Percentiles rank a stretch among this genome's conserved stretches.
phyloP scores from a whole-genome alignment of 2,888 invertebrate species.

The Chalcis sispes region DNA sequence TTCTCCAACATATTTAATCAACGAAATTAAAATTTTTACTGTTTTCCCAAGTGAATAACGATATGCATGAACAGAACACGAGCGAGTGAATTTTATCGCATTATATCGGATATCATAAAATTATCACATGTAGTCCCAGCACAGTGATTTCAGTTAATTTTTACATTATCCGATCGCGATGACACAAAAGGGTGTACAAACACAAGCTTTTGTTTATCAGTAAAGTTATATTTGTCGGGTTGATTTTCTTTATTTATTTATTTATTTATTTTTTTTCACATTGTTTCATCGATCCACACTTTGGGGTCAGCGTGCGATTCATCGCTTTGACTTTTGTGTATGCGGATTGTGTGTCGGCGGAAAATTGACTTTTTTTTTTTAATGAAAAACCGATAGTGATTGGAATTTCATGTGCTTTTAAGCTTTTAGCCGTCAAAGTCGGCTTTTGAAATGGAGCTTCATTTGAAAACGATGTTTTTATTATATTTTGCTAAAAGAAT shows the following conservation, averaged over 20 bases:
- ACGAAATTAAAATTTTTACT: too few relatives aligned
- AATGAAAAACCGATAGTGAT: constrained; percentile 39
- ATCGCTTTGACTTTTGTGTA: constrained; percentile 24
- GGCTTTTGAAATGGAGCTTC: constrained; percentile 21
- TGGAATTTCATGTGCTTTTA: constrained; percentile 42
- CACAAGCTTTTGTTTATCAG: not conserved
- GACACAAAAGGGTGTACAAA: not conserved
- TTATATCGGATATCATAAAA: too few relatives aligned
- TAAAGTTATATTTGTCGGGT: constrained; percentile 18
- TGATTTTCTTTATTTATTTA: too few relatives aligned
- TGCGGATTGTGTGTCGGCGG: constrained; percentile 10
- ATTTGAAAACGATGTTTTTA: constrained; percentile 25
- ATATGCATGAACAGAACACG: too few relatives aligned
- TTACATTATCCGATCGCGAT: constrained; percentile 7
- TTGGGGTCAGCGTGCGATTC: not conserved
- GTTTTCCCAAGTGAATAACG: too few relatives aligned
- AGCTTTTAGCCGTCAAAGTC: constrained; percentile 26
- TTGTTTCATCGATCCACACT: not conserved
- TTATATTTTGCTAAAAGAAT: not conserved
- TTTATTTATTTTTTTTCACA: too few relatives aligned
- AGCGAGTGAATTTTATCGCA: too few relatives aligned
- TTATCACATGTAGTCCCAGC: too few relatives aligned
- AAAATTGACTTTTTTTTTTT: constrained; percentile 44
- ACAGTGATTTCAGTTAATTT: not conserved
- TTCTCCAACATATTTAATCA: too few relatives aligned